These are phyloP conservation scores for Dynastes grantii DNA, from an alignment of 2,888 invertebrate genomes.

Conservation along the genomic window DNA sequence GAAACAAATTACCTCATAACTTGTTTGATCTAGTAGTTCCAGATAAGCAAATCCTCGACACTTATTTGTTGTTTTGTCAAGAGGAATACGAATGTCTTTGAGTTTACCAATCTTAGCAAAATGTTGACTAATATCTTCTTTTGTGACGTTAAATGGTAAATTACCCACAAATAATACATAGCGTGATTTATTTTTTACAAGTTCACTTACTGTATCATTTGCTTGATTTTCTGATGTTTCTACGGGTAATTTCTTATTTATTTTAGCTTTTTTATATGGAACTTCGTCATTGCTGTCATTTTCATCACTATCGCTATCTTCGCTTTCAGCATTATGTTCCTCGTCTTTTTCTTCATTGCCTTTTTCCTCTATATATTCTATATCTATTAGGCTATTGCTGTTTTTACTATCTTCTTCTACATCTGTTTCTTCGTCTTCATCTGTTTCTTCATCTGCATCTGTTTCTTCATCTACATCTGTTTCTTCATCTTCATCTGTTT, in stretches of 20 bases:
- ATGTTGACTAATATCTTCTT: slow-evolving; percentile 68
- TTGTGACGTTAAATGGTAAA: slow-evolving; percentile 67
- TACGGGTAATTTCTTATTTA: slow-evolving; percentile 37
- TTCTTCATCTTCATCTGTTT: slow-evolving; percentile 53
- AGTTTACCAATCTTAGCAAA: slow-evolving; percentile 69
- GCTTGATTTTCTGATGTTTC: slow-evolving; percentile 5
- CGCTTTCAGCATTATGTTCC: slow-evolving; percentile 43
- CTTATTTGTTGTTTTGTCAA: slow-evolving; percentile 62
- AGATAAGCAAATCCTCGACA: slow-evolving; percentile 71
- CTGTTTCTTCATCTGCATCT: slow-evolving; percentile 36
- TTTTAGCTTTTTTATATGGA: slow-evolving; percentile 36
- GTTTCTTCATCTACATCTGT: slow-evolving; percentile 51
- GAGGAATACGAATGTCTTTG: slow-evolving; percentile 68
- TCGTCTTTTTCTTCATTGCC: slow-evolving; percentile 55
- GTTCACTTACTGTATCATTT: slow-evolving; percentile 28
- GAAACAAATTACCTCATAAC: slow-evolving; percentile 67
- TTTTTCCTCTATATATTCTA: slow-evolving; percentile 52
- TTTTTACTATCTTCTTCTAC: slow-evolving; percentile 15
- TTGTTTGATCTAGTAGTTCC: slow-evolving; percentile 67
- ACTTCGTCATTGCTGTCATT: slow-evolving; percentile 54
- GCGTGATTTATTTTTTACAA: slow-evolving; percentile 56
- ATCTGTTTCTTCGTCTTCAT: slow-evolving; percentile 44
- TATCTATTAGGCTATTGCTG: slow-evolving; percentile 50
- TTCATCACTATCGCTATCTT: slow-evolving; percentile 53
- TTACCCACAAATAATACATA: slow-evolving; percentile 71